Conservation (phyloP, 1,140 invertebrate species). For the Drosophila eugracilis region DNA sequence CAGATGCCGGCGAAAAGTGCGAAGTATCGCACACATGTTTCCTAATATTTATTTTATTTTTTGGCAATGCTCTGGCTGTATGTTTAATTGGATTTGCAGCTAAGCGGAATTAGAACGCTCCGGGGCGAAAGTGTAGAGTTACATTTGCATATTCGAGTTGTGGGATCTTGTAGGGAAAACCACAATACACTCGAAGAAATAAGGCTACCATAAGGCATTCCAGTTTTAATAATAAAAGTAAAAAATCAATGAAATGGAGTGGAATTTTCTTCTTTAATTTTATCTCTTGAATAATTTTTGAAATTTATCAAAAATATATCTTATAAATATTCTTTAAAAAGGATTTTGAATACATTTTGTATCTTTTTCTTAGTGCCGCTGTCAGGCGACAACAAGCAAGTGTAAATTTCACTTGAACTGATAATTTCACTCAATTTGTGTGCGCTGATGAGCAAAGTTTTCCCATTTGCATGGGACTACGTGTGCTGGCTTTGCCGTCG, state of each 20-base stretch:
- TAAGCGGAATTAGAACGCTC: slow-evolving; percentile 45
- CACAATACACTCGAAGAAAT: not conserved
- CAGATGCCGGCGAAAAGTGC: slow-evolving; percentile 40
- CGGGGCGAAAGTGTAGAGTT: slow-evolving; percentile 4
- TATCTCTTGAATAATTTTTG: too few species aligned
- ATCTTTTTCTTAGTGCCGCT: slow-evolving; percentile 22
- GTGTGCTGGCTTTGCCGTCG: slow-evolving; percentile 47
- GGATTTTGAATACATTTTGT: not conserved
- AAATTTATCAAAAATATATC: too few species aligned
- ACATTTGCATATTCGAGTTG: slow-evolving; percentile 15
- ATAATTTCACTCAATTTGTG: slow-evolving; percentile 83
- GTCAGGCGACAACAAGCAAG: slow-evolving; percentile 64
- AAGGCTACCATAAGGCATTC: not conserved
- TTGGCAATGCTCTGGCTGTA: slow-evolving; percentile 7
- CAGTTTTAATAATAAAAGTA: too few species aligned
- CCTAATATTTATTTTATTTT: slow-evolving; percentile 27
- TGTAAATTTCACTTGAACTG: slow-evolving; percentile 83
- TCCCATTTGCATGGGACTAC: slow-evolving; percentile 80
- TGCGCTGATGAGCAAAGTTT: slow-evolving; percentile 83
- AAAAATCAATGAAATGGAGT: too few species aligned
- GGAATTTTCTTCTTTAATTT: too few species aligned
- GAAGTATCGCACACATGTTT: slow-evolving; percentile 58
- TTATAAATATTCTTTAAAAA: too few species aligned
- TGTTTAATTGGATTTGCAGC: slow-evolving; percentile 72
- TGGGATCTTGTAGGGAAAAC: not conserved